Evolutionary conservation across 23 tunicate species (phyloP), one percentile per base, ranked within the genome.

Genomic region (Corella eumyota): DNA sequence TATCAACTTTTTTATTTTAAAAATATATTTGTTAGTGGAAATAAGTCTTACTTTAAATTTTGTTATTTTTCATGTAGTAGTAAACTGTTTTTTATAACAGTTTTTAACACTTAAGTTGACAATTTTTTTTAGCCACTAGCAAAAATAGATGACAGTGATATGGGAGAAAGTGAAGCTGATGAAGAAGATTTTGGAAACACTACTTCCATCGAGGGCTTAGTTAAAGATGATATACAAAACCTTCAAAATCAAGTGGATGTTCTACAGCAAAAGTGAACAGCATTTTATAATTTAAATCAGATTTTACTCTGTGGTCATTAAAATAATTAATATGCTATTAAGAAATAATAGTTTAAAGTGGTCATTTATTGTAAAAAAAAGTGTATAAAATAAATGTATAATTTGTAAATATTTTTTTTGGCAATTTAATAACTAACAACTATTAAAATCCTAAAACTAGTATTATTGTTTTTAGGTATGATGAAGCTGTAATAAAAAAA

Each of bases 401-500:
- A 40, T 9, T 9, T 40, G 48, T 9, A 9, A 40, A 40, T 9
- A 40, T 9, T 9, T n/a, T n/a, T n/a, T 19, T 19, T n/a, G n/a
- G n/a, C n/a, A n/a, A n/a, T n/a, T n/a, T n/a, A n/a, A n/a, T n/a
- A n/a, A n/a, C n/a, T n/a, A n/a, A n/a, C n/a, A n/a, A n/a, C n/a
- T n/a, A n/a, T n/a, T n/a, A n/a, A n/a, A n/a, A n/a, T n/a, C n/a
- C n/a, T n/a, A n/a, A n/a, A n/a, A n/a, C n/a, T n/a, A n/a, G n/a
- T n/a, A n/a, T n/a, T n/a, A n/a, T n/a, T n/a, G n/a, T n/a, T n/a
- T 27, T 6, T 71, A 85, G 95, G 52, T 85, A 85, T 59, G 95
- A 85, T 49, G 81, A 85, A 15, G 95, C 85, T 1, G 85, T 85
- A 0, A 85, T 85, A 33, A 70, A 75, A 31, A 85, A 85, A 48